Evolutionary conservation across 2,113 vertebrate species (phyloP), one percentile per base, ranked within the genome.

Genomic region (Orcinus orca): DNA sequence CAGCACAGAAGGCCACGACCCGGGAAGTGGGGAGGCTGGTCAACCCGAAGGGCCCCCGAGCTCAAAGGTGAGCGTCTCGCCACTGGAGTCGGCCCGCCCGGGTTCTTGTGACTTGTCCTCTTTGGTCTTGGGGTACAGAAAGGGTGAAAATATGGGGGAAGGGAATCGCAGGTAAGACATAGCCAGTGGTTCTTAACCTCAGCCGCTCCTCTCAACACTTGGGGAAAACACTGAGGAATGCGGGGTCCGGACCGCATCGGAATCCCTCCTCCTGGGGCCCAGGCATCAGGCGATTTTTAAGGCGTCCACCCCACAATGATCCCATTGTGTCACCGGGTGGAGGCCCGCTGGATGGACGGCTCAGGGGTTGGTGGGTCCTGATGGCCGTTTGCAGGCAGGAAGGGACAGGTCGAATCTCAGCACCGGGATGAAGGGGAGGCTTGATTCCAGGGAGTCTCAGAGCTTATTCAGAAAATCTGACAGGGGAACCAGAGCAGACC

Each of bases 181-280:
- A 58, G 20, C 20, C 55, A 58, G 55, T 58, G 55, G 55, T 21
- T 21, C 55, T 62, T 53, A 68, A 20, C 9, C 18, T 14, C 31
- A 8, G 41, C 21, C n/a, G 6, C 53, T 55, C 25, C 18, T 21
- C 18, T 1, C 6, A 7, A 44, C 0, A 1, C 5, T 12, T 2
- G 8, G 25, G 63, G 47, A 2, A 60, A 88, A 47, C 0, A 1
- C 2, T 20, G 10, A 36, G 38, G 85, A 62, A 60, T 41, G 21
- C 18, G 21, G 71, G 31, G 11, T 7, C 11, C 11, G 21, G 33
- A 14, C 53, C 8, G 6, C 26, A 15, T 38, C 15, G 20, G 74
- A 63, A 36, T 5, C 71, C 21, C 62, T 68, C 0, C 4, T 26
- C 68, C 38, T 1, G 29, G 15, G 9, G 26, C 13, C 73, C 10